A percentile compares a stretch with the other conserved stretches of the same genome.
Conservation (phyloP, 2,888 invertebrate species). For the Sinelater perroti region DNA sequence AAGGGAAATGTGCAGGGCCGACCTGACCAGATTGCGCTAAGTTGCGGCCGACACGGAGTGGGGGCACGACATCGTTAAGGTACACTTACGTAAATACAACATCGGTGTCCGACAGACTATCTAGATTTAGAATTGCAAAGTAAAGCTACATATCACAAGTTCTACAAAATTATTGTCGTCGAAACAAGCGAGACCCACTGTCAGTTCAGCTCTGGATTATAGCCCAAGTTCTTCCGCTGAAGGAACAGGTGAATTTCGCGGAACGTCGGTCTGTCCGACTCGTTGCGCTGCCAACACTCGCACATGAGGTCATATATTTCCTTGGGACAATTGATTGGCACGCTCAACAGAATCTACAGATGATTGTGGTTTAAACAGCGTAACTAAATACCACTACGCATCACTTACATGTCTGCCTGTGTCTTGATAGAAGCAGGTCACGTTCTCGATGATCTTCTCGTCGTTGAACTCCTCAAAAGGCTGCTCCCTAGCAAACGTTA, state of each 20-base stretch:
- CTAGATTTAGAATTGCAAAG: conserved; percentile 32
- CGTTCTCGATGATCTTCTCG: conserved; percentile 84
- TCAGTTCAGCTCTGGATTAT: conserved; percentile 58
- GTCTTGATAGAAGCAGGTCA: conserved; percentile 79
- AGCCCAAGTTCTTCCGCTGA: conserved; percentile 77
- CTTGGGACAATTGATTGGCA: conserved; percentile 81
- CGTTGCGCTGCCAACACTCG: conserved; percentile 87
- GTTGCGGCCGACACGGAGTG: conserved; percentile 1
- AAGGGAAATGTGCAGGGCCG: conserved; percentile 20
- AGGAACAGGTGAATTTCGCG: conserved; percentile 86
- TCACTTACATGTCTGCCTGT: conserved; percentile 72
- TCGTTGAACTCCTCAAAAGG: conserved; percentile 83
- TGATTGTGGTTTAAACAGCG: background rate
- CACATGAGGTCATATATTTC: conserved; percentile 88
- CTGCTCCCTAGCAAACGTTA: conserved; percentile 83
- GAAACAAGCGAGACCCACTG: conserved; percentile 35
- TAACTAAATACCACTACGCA: conserved; percentile 7
- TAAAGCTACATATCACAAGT: conserved; percentile 39
- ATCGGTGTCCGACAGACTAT: conserved; percentile 13
- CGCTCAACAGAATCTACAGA: conserved; percentile 67
- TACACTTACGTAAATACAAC: conserved; percentile 29
- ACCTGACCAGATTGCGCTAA: background rate
- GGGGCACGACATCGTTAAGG: conserved; percentile 22
- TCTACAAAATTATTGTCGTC: conserved; percentile 38
- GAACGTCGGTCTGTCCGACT: conserved; percentile 80